Evolutionary conservation across 2,888 invertebrate genomes (phyloP), one percentile per base, ranked within the genome.

Genomic region (Adineta ricciae): DNA sequence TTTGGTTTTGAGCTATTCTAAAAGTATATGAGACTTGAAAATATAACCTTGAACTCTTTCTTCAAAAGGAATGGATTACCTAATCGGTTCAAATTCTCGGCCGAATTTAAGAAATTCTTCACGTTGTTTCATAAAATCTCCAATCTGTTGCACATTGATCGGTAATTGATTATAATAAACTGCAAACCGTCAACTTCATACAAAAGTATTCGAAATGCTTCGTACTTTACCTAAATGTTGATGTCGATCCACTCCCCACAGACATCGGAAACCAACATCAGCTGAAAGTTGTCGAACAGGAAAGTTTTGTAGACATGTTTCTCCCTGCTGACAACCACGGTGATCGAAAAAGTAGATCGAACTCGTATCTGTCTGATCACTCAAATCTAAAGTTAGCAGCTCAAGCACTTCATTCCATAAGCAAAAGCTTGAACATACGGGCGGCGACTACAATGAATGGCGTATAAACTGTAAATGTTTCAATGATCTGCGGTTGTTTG

Each of bases 381-480:
- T 78, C n/a, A 41, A 64, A 32, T 64, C 64, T 64, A 2, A 32
- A 64, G 27, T 19, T 32, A 8, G 14, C 11, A 27, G 3, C n/a
- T 8, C n/a, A 56, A 56, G 24, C 21, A 21, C n/a, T 54, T 14
- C 2, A 27, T 56, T 11, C 3, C n/a, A 27, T 56, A n/a, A 11
- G 32, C 14, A 16, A 64, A 16, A 19, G 19, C 8, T 64, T 9
- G 32, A 27, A 64, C 64, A 64, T 78, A 78, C 41, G 78, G 41
- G 78, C 41, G 2, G 78, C 24, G n/a, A 78, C 38, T 0, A 41
- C 41, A 14, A 78, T 78, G n/a, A 78, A 78, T 78, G 78, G 78
- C n/a, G 78, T 78, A 78, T 78, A 78, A 24, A 78, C 78, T 41
- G 78, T 78, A 41, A 78, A 78, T n/a, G 78, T 41, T 78, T 78